A percentile compares a stretch with the other conserved stretches of the same genome.
Evolutionary conservation across 2,888 invertebrate species (phyloP).

Genomic region (Rhamnusium bicolor): DNA sequence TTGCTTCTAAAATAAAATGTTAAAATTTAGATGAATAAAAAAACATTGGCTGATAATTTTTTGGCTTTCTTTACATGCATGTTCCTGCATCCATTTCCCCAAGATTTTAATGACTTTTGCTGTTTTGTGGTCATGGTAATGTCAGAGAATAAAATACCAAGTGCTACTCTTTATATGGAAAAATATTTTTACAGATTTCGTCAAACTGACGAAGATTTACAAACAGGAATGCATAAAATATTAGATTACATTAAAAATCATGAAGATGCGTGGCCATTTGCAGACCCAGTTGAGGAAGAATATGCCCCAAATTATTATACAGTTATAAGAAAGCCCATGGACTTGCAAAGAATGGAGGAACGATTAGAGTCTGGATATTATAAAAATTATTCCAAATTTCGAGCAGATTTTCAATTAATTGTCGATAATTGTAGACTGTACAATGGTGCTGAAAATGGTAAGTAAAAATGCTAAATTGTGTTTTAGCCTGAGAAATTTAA

Average conservation of each 20-base stretch:
- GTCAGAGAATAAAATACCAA: background rate
- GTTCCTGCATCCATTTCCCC: slow-evolving; percentile 23
- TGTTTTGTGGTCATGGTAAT: slow-evolving; percentile 31
- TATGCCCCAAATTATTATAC: slow-evolving; percentile 91
- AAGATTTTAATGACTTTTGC: slow-evolving; percentile 14
- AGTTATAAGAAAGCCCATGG: slow-evolving; percentile 87
- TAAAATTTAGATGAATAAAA: slow-evolving; percentile 30
- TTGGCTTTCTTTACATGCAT: slow-evolving; percentile 32
- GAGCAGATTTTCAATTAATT: slow-evolving; percentile 91
- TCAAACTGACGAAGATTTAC: slow-evolving; percentile 87
- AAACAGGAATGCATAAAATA: slow-evolving; percentile 94
- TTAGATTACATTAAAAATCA: slow-evolving; percentile 90
- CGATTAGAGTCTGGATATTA: slow-evolving; percentile 88
- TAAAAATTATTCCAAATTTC: slow-evolving; percentile 84
- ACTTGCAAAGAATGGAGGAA: slow-evolving; percentile 89
- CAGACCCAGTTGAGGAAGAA: slow-evolving; percentile 93
- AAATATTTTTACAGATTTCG: slow-evolving; percentile 76
- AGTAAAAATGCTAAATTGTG: slow-evolving; percentile 60
- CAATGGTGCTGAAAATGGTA: slow-evolving; percentile 95
- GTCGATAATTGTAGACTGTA: slow-evolving; percentile 94
- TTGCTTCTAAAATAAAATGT: slow-evolving; percentile 17
- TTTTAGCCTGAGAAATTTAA: no score
- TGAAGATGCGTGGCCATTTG: slow-evolving; percentile 95
- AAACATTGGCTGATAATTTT: slow-evolving; percentile 21
- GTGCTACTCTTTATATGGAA: background rate